A percentile compares a stretch with the other conserved stretches of the same genome.
phyloP scores from a whole-genome alignment of 2,113 vertebrate species.

The Gymnogyps californianus region DNA sequence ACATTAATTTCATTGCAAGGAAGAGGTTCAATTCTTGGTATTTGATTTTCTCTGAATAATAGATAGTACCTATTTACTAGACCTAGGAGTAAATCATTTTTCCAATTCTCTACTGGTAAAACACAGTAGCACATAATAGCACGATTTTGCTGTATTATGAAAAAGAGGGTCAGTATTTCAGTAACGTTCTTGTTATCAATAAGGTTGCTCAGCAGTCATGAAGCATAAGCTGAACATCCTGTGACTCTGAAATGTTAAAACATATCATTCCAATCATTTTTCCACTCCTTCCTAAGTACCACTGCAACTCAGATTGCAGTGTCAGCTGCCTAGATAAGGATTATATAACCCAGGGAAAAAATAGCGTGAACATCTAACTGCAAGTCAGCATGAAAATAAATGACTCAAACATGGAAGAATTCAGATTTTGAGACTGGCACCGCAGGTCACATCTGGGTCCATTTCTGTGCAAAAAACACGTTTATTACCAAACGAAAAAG shows the following conservation, averaged over 20 bases:
- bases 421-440: not conserved
- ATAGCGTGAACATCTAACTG: constrained; percentile 6
- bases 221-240: constrained; percentile 24
- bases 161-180: constrained; percentile 27
- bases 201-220: not conserved
- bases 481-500: not conserved
- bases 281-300: constrained; percentile 25
- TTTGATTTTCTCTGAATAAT: constrained; percentile 20
- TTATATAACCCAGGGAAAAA: constrained; percentile 52
- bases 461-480: not conserved
- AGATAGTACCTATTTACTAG: not conserved
- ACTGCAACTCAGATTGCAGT: constrained; percentile 31
- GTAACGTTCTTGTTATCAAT: not conserved
- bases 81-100: not conserved
- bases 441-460: not conserved
- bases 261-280: not conserved
- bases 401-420: not conserved
- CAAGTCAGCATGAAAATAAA: constrained; percentile 56
- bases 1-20: not conserved
- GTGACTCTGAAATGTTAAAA: not conserved
- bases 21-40: not conserved
- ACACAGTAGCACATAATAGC: not conserved
- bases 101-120: not conserved
- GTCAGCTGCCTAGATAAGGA: constrained; percentile 46
- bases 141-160: not conserved